Evolutionary conservation across 2,888 invertebrate genomes (phyloP), one percentile per base, ranked within the genome.

Genomic region (Macrosiphum euphorbiae): DNA sequence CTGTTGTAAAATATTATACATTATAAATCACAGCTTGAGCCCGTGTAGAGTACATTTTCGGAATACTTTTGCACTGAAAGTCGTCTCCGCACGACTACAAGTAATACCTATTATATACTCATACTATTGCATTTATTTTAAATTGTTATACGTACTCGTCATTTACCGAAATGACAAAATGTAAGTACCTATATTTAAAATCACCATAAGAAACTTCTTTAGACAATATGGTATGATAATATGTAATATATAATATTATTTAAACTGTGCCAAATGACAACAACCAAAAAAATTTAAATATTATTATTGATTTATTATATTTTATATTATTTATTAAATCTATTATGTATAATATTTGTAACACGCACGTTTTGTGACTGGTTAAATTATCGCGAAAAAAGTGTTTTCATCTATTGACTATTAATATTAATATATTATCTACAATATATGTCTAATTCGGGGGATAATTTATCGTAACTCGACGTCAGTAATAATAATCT

Each of bases 401-500:
- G n/a, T 35, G 16, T 67, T 67, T 67, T 67, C n/a, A 67, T 67
- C n/a, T 67, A 20, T 67, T 67, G 67, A 67, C 35, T 67, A 35
- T 67, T 67, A 67, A 67, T 67, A 67, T 35, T 67, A 67, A 67
- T 67, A 67, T n/a, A 67, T 67, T 67, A 67, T 67, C 67, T 67
- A 67, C n/a, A 35, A 67, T 35, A 67, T 85, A 85, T 85, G 41
- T 85, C 44, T 87, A 88, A 35, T 88, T 88, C 35, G 35, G 35
- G 52, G 35, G 35, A 88, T 88, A 88, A 88, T 52, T 52, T 52
- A 52, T 88, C 87, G 50, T 88, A 35, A n/a, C 87, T 88, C n/a
- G 88, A 35, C 35, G n/a, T 88, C 50, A 88, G 50, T 88, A 50
- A 87, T 87, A 87, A 88, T 88, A 88, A 88, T 52, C 88, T 35